Evolutionary conservation across 2,888 invertebrate genomes (phyloP).

Genomic region (Patella pellucida): DNA sequence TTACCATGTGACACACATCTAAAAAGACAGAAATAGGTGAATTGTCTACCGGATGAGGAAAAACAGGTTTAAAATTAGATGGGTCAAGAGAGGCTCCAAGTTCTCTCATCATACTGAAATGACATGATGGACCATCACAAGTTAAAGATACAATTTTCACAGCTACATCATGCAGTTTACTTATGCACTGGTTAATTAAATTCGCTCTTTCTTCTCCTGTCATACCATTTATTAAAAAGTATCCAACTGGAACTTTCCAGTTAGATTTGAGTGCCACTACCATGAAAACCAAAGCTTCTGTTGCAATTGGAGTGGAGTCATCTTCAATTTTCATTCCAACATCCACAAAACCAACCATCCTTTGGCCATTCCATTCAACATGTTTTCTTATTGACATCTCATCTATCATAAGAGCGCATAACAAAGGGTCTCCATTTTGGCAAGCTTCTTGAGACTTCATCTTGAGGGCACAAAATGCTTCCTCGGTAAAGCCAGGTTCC

Average conservation of each 20-base stretch:
- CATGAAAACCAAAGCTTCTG: slow-evolving; percentile 11
- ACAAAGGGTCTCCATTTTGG: background rate
- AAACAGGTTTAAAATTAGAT: background rate
- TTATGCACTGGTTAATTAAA: background rate
- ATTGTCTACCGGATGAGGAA: background rate
- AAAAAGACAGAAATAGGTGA: background rate
- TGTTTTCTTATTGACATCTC: slow-evolving; percentile 20
- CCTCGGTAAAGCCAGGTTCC: background rate
- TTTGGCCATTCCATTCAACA: slow-evolving; percentile 17
- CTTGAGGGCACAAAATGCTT: slow-evolving; percentile 10
- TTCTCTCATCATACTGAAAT: slow-evolving; percentile 12
- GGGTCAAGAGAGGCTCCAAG: slow-evolving; percentile 5
- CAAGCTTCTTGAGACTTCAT: slow-evolving; percentile 4
- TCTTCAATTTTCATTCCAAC: slow-evolving; percentile 13
- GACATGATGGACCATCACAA: slow-evolving; percentile 14
- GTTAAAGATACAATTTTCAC: slow-evolving; percentile 7
- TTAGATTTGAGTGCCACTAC: background rate
- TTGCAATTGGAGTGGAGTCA: slow-evolving; percentile 12
- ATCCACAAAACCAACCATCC: slow-evolving; percentile 8
- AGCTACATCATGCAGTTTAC: background rate
- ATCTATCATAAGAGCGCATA: slow-evolving; percentile 15
- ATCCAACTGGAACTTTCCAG: slow-evolving; percentile 12
- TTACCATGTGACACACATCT: background rate
- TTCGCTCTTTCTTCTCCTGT: slow-evolving; percentile 10
- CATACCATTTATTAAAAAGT: background rate